Base-by-base conservation (phyloP, 2,797 vertebrate species). In the Geotrypetes seraphini region DNA sequence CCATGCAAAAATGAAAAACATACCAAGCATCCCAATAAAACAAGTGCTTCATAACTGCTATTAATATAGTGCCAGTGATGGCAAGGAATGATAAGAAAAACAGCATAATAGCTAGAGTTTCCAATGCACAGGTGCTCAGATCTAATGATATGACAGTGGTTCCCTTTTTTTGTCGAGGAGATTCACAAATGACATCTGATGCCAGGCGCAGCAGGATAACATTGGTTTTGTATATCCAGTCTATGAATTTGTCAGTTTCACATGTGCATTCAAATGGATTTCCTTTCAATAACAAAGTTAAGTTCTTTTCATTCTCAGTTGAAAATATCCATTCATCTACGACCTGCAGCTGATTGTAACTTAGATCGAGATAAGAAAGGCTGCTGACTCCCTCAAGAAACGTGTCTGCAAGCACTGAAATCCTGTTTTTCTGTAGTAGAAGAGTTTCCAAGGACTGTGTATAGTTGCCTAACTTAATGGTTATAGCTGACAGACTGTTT, bases 11-110 rank as follows among this genome's bases (percentile, higher is more conserved):
- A 12, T 64, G 53, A 17, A 79, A 66, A 8, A 77, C 50, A 14
- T 84, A 85, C 23, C 63, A 75, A 2, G 57, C 54, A 28, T 84
- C 82, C 84, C 84, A 90, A 54, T 85, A 84, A 69, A 87, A 89
- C 10, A 86, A 47, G 19, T 81, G 69, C 36, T 80, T 70, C 20
- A 49, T 44, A 15, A 81, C 59, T 10, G 73, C 52, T 12, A 63
- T 47, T 33, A 71, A 25, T 46, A 72, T 66, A 15, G 78, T 63
- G 10, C 9, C 7, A 11, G 74, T 20, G 37, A 84, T 67, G 30
- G 79, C 39, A 8, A 49, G 47, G 6, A 53, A 60, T 3, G 72
- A 73, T 11, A 82, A 3, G 3, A 61, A 50, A 21, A 68, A 84
- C 4, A 71, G 13, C 10, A 30, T 8, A 3, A 67, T 70, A 1